A percentile compares a stretch with the other conserved stretches of the same genome.
These are phyloP conservation scores for Rhynchophorus ferrugineus DNA, from an alignment of 1,140 invertebrate genomes.

Conservation along the genomic window DNA sequence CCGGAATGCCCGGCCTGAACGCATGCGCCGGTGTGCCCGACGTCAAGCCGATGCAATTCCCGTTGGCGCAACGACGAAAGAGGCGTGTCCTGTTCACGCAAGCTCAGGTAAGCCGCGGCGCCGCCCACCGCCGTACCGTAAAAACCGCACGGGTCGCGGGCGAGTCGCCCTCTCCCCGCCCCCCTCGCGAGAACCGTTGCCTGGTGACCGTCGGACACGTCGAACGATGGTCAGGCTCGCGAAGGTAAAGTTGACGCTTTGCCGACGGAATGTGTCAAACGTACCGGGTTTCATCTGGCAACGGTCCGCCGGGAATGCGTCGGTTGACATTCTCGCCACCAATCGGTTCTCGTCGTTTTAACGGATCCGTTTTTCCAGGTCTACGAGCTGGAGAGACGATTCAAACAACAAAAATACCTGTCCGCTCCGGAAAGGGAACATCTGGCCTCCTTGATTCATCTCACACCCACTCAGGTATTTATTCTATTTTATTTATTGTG, in stretches of 20 bases:
- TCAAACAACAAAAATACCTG: slow-evolving; percentile 93
- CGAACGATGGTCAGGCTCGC: no score
- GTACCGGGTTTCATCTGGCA: no score
- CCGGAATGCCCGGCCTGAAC: slow-evolving; percentile 66
- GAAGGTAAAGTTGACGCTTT: no score
- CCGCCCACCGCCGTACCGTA: slow-evolving; percentile 12
- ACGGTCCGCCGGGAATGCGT: no score
- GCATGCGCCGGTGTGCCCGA: slow-evolving; percentile 65
- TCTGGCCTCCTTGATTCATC: slow-evolving; percentile 84
- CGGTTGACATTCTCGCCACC: no score
- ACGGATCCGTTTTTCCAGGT: slow-evolving; percentile 69
- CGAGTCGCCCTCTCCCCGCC: slow-evolving; percentile 10
- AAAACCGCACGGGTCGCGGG: background rate
- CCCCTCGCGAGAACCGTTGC: slow-evolving; percentile 14
- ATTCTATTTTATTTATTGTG: background rate
- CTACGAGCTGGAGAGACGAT: slow-evolving; percentile 93
- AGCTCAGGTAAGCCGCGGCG: slow-evolving; percentile 67
- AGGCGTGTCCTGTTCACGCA: slow-evolving; percentile 96
- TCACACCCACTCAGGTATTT: slow-evolving; percentile 91
- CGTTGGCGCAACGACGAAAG: slow-evolving; percentile 83
- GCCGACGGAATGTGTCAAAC: no score
- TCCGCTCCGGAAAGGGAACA: slow-evolving; percentile 95
- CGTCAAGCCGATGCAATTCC: slow-evolving; percentile 85
- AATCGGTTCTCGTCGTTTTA: no score
- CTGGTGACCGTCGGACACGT: slow-evolving; percentile 5